Conservation (phyloP, 2,888 invertebrate species). For the Nasonovia ribisnigri region DNA sequence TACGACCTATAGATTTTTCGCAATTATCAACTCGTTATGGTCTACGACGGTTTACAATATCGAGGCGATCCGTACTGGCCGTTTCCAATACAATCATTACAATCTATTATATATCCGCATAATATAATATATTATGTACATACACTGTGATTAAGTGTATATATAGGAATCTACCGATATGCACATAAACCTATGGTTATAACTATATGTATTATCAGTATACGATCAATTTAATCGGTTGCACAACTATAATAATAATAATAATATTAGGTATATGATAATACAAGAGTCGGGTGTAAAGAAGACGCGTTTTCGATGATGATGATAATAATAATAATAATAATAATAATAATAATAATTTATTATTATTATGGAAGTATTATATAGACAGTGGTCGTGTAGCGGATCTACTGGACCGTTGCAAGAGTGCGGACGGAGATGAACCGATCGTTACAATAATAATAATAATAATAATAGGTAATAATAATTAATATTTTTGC, state of each 20-base stretch:
- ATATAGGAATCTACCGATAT: neutral
- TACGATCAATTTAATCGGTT: neutral
- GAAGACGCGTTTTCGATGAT: no score
- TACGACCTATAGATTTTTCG: neutral
- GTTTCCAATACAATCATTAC: neutral
- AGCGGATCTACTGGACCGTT: neutral
- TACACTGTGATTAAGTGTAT: neutral
- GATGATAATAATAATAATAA: no score
- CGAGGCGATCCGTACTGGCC: neutral
- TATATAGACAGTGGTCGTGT: neutral
- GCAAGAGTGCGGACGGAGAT: neutral
- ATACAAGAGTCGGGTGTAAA: neutral
- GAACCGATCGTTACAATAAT: neutral
- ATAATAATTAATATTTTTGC: neutral
- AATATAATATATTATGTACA: neutral
- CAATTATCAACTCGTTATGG: constrained; percentile 6
- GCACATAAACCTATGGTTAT: neutral
- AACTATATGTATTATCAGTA: neutral
- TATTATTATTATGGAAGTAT: neutral
- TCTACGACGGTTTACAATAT: neutral
- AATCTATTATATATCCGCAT: neutral
- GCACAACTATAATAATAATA: neutral
- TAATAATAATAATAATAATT: neutral
- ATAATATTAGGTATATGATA: neutral
- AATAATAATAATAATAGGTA: neutral